Percentiles rank a stretch among this genome's conserved stretches.
phyloP scores from a whole-genome alignment of 2,797 vertebrate genomes.

The Simalia tracyae region DNA sequence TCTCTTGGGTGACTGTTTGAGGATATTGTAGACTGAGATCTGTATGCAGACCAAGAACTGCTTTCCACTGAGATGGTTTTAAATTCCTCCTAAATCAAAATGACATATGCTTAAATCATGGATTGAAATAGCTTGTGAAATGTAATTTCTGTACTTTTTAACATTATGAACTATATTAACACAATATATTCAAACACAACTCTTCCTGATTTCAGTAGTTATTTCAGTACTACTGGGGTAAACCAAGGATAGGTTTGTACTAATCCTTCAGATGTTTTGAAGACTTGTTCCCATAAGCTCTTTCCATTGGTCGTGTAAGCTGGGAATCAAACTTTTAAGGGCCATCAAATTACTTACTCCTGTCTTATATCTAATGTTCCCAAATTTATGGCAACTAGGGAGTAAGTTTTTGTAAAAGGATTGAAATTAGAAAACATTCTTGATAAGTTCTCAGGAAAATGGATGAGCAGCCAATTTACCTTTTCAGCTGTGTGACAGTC shows the following conservation, averaged over 20 bases:
- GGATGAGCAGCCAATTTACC: background rate
- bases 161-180: background rate
- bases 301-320: background rate
- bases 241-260: background rate
- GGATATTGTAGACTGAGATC: slow-evolving; percentile 66
- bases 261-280: background rate
- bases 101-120: slow-evolving; percentile 26
- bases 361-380: background rate
- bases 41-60: slow-evolving; percentile 78
- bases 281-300: background rate
- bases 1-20: slow-evolving; percentile 62
- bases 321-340: background rate
- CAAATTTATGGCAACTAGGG: background rate
- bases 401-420: background rate
- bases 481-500: background rate
- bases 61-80: slow-evolving; percentile 78
- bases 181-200: background rate
- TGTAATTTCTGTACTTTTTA: slow-evolving; percentile 34
- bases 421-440: background rate
- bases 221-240: background rate
- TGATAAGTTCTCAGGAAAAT: background rate
- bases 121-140: slow-evolving; percentile 13
- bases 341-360: background rate
- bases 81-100: slow-evolving; percentile 81
- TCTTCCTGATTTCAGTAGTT: background rate